Conservation (phyloP, 2,797 vertebrate species). For the Mycteria americana region DNA sequence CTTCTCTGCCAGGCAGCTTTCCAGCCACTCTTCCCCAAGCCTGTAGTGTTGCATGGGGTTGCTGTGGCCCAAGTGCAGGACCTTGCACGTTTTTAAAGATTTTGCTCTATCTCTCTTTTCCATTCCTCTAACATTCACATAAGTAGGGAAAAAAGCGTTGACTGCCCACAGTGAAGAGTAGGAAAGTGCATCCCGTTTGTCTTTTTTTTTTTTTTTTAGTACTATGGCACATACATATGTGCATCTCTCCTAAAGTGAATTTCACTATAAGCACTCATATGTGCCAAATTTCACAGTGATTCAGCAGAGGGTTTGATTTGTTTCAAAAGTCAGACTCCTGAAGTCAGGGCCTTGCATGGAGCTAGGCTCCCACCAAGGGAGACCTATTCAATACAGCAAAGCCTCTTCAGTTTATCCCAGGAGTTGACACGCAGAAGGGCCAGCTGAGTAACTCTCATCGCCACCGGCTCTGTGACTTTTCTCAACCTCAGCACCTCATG, state of each 20-base stretch:
- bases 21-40: no score
- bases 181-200: not conserved
- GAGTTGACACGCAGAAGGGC: rapidly evolving
- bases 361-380: not conserved
- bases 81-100: no score
- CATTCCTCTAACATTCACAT: not conserved
- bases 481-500: not conserved
- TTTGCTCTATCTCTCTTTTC: not conserved
- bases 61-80: no score
- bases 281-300: not conserved
- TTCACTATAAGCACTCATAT: not conserved
- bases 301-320: not conserved
- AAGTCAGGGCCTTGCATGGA: not conserved
- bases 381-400: not conserved
- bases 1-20: no score
- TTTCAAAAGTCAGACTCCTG: not conserved
- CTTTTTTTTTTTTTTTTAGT: not conserved
- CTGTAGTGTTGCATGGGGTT: no score
- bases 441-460: not conserved
- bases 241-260: not conserved
- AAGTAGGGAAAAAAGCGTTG: not conserved
- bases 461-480: not conserved
- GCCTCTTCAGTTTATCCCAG: not conserved
- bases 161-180: not conserved
- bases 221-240: not conserved